phyloP scores from a whole-genome alignment of 2,797 vertebrate species.

The Dicrostonyx torquatus region DNA sequence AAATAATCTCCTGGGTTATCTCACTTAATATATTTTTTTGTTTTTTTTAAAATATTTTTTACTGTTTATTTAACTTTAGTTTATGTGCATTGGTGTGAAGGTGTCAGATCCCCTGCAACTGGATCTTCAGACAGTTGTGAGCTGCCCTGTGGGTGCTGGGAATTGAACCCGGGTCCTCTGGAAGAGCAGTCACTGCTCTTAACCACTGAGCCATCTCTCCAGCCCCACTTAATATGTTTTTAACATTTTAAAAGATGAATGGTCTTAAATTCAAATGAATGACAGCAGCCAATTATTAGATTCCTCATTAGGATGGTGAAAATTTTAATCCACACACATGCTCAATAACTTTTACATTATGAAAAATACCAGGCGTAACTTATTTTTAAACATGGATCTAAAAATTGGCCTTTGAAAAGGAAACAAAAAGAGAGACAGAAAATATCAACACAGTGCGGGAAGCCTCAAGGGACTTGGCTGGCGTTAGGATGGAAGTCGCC shows the following conservation, averaged over 20 bases:
- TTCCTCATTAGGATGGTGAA: not conserved
- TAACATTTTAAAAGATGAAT: not conserved
- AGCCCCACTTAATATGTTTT: not conserved
- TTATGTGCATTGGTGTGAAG: too few species aligned
- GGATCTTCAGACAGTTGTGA: too few species aligned
- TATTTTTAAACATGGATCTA: not conserved
- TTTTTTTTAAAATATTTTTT: too few species aligned
- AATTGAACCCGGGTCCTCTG: too few species aligned
- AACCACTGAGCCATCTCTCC: too few species aligned
- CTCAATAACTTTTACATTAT: not conserved
- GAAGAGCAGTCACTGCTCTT: too few species aligned
- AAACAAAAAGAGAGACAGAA: not conserved
- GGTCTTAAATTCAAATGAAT: conserved; percentile 2
- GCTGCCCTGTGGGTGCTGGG: too few species aligned
- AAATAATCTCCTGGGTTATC: not conserved
- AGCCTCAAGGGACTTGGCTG: not conserved
- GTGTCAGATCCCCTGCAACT: too few species aligned
- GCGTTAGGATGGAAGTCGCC: not conserved
- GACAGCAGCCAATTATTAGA: not conserved
- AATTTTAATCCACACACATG: not conserved
- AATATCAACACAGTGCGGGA: not conserved
- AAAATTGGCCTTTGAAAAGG: not conserved
- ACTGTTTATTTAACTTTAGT: too few species aligned
- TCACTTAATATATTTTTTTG: not conserved
- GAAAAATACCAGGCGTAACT: not conserved